Evolutionary conservation across 2,797 vertebrate genomes (phyloP), one percentile per base, ranked within the genome.

Genomic region (Momotus momota): DNA sequence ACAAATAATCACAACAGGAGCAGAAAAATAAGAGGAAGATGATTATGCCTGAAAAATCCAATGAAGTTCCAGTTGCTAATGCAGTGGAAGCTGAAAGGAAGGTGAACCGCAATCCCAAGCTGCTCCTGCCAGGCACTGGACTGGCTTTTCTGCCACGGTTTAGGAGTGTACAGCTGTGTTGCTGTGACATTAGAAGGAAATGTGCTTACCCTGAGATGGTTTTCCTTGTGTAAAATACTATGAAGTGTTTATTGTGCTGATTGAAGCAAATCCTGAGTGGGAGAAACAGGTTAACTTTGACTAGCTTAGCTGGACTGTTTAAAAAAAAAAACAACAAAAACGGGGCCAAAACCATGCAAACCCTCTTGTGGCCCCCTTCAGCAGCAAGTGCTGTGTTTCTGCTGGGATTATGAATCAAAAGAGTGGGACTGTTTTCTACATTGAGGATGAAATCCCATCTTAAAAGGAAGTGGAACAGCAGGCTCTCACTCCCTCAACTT

Each of bases 1-100:
- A 90, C 90, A 92, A 93, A 93, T 92, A 96, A 85, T 93, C 85
- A 40, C 94, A 93, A 93, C 35, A 3, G 88, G 88, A 88, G 80
- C 45, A 84, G 82, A 58, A 93, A 93, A 96, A 90, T 84, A 77
- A 92, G 71, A 94, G 88, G 83, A 81, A 55, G 71, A 86, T 87
- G 90, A 93, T 94, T 97, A 66, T 0, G 4, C 60, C 60, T 86
- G 80, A 66, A 94, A 35, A 94, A 85, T 86, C 73, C 83, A 85
- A 22, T 45, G 77, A 79, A 19, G 62, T 86, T 91, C 81, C 80
- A 78, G 81, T 84, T 18, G 73, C 85, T 93, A 83, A 79, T 88
- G 90, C 55, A n/a, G 43, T 33, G 77, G 25, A 45, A 81, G 72
- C 81, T 62, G 2, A 67, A 90, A 77, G 86, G 51, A 79, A 86